Evolutionary conservation across 2,797 vertebrate genomes (phyloP).

Genomic region (Sebastes trivittatus): DNA sequence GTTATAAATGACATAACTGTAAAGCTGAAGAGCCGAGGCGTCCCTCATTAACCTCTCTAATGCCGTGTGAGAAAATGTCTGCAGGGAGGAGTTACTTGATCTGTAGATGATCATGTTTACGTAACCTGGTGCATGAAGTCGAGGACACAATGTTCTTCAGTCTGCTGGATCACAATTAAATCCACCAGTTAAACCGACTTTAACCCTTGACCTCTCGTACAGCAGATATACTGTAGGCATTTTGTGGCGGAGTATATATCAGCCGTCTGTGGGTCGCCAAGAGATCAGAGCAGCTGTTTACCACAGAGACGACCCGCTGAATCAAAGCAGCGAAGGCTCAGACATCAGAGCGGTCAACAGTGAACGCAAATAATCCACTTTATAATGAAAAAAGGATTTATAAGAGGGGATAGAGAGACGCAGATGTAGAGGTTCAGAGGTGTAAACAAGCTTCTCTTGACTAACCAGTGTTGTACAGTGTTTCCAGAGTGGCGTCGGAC

Average conservation of each 20-base stretch:
- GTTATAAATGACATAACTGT: not conserved
- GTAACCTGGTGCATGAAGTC: constrained; percentile 20
- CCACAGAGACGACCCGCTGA: not conserved
- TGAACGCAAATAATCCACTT: not conserved
- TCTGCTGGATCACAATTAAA: constrained; percentile 41
- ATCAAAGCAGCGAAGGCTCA: not conserved
- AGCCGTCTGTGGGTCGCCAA: not conserved
- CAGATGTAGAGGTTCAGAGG: not conserved
- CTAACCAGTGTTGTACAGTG: not conserved
- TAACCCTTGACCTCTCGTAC: constrained; percentile 24
- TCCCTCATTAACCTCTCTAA: constrained; percentile 19
- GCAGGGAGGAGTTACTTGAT: constrained; percentile 27
- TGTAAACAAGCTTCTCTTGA: not conserved
- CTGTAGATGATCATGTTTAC: constrained; percentile 41
- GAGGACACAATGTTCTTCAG: constrained; percentile 53
- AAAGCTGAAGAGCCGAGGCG: not conserved
- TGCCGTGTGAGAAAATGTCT: constrained; percentile 8
- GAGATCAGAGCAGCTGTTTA: constrained; percentile 16
- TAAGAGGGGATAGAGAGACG: not conserved
- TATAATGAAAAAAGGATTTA: not conserved
- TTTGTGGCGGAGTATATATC: not conserved
- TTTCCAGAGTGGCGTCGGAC: not conserved
- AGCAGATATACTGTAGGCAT: not conserved
- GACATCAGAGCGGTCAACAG: not conserved
- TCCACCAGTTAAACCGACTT: constrained; percentile 14